Percentiles rank a stretch among this genome's conserved stretches.
phyloP scores from a whole-genome alignment of 2,797 vertebrate genomes.

The Darevskia nairensis region DNA sequence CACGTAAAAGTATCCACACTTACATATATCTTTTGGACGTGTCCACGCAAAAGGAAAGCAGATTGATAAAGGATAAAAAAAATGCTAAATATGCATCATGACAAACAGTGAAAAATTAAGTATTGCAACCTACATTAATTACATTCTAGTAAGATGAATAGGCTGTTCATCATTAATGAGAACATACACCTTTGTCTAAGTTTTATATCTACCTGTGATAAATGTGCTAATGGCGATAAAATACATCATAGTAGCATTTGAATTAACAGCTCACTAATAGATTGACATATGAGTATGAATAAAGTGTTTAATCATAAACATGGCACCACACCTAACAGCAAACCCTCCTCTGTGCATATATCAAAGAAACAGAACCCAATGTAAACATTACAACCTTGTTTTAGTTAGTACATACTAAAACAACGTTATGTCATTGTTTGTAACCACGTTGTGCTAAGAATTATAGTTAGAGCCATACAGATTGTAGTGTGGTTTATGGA shows the following conservation, averaged over 20 bases:
- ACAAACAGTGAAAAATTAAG: slow-evolving; percentile 94
- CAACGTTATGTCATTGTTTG: slow-evolving; percentile 29
- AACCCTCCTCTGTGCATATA: slow-evolving; percentile 69
- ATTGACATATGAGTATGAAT: slow-evolving; percentile 87
- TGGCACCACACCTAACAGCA: slow-evolving; percentile 75
- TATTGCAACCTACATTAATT: slow-evolving; percentile 89
- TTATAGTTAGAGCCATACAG: slow-evolving; percentile 44
- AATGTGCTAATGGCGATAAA: slow-evolving; percentile 88
- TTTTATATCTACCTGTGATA: slow-evolving; percentile 90
- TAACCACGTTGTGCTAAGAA: slow-evolving; percentile 38
- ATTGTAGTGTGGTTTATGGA: neutral
- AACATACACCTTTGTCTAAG: slow-evolving; percentile 90
- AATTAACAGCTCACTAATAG: slow-evolving; percentile 85
- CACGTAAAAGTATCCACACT: slow-evolving; percentile 69
- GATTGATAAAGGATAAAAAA: slow-evolving; percentile 82
- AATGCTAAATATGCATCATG: slow-evolving; percentile 84
- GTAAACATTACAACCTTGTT: slow-evolving; percentile 53
- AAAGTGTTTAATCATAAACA: slow-evolving; percentile 87
- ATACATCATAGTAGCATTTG: slow-evolving; percentile 90
- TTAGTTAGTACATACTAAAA: slow-evolving; percentile 42
- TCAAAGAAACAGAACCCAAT: slow-evolving; percentile 57
- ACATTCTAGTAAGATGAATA: slow-evolving; percentile 90
- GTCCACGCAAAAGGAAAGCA: slow-evolving; percentile 69
- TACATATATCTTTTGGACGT: slow-evolving; percentile 85
- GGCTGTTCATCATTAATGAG: slow-evolving; percentile 91